A percentile compares a stretch with the other conserved stretches of the same genome.
Conservation (phyloP, 2,113 vertebrate species). For the Alectura lathami region DNA sequence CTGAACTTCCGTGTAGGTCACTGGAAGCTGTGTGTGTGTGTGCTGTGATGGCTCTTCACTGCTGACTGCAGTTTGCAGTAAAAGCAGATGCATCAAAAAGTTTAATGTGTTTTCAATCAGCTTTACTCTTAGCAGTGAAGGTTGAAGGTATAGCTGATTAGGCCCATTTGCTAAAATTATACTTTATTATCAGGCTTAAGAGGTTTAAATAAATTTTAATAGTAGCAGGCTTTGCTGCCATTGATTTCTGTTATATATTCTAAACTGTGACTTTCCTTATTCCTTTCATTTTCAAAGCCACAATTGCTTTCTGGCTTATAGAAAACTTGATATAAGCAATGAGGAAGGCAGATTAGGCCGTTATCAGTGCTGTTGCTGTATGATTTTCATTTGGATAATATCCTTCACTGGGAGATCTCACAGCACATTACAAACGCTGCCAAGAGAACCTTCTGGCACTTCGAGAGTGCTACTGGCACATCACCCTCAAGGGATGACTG, state of each 20-base stretch:
- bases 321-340: background rate
- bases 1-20: background rate
- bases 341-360: background rate
- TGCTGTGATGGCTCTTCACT: background rate
- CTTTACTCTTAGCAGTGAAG: background rate
- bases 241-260: slow-evolving; percentile 12
- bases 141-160: background rate
- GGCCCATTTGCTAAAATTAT: background rate
- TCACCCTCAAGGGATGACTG: background rate
- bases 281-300: background rate
- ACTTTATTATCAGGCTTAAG: slow-evolving; percentile 3
- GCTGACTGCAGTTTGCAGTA: background rate
- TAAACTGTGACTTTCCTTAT: background rate
- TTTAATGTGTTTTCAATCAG: background rate
- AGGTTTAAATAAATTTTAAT: slow-evolving; percentile 6
- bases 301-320: background rate
- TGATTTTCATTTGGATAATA: background rate
- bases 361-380: background rate
- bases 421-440: background rate
- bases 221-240: background rate
- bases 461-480: background rate
- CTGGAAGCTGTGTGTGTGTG: background rate
- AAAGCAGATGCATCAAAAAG: background rate
- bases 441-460: background rate
- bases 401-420: background rate